phyloP scores from a whole-genome alignment of 2,888 invertebrate genomes.

The Caenorhabditis japonica region DNA sequence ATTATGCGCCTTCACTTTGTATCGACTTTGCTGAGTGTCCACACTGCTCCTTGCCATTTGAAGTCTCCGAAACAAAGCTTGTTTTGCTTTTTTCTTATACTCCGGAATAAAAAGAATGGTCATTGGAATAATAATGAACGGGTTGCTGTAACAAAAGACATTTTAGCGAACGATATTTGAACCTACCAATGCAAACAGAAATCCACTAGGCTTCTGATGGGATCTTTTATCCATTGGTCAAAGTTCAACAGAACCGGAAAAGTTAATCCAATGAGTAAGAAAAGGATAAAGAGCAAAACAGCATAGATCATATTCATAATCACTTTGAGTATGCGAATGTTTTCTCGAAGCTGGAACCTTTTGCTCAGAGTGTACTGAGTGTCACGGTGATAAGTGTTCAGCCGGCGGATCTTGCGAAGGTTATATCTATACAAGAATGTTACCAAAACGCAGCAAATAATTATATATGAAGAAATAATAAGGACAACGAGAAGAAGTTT shows the following conservation, averaged over 20 bases:
- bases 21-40: constrained; percentile 7
- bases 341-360: constrained; percentile 35
- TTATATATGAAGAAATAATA: background rate
- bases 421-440: constrained; percentile 30
- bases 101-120: constrained; percentile 34
- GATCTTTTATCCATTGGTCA: background rate
- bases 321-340: constrained; percentile 22
- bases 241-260: constrained; percentile 18
- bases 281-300: constrained; percentile 1
- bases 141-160: constrained; percentile 16
- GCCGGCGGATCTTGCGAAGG: constrained; percentile 7
- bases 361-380: constrained; percentile 28
- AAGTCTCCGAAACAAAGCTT: background rate
- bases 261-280: constrained; percentile 15
- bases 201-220: constrained; percentile 11
- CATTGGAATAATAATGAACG: constrained; percentile 20
- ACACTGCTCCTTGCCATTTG: constrained; percentile 14
- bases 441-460: constrained; percentile 17
- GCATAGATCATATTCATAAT: constrained; percentile 38
- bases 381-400: constrained; percentile 30
- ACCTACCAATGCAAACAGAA: constrained; percentile 23
- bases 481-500: constrained; percentile 1
- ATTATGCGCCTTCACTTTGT: constrained; percentile 11
- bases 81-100: background rate
- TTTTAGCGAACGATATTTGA: background rate